Percentiles rank a stretch among this genome's conserved stretches.
Evolutionary conservation across 37 sponge, comb jelly and placozoan genomes (phyloP).

Genomic region (Bolinopsis microptera): DNA sequence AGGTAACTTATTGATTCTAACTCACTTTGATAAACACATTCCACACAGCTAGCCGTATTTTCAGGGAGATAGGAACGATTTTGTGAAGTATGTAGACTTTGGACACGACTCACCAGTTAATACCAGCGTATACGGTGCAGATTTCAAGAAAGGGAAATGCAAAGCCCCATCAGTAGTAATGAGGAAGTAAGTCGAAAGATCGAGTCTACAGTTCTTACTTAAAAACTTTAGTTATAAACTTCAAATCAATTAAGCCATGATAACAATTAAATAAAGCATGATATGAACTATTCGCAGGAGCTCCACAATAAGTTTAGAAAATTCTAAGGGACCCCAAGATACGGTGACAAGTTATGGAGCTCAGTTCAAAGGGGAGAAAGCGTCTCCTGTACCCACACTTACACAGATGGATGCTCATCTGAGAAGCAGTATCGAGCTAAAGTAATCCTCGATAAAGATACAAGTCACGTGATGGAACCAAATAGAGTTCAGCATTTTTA

Average conservation of each 20-base stretch:
- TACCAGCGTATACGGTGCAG: slow-evolving; percentile 6
- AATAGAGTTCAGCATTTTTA: no score
- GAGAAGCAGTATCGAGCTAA: slow-evolving; percentile 57
- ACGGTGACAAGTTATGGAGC: neutral
- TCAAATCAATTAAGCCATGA: no score
- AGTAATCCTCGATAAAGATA: no score
- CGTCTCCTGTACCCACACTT: neutral
- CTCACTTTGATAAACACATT: no score
- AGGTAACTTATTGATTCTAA: neutral
- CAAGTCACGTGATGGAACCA: no score
- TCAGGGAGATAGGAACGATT: slow-evolving; percentile 43
- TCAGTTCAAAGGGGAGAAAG: neutral
- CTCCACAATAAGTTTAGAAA: slow-evolving; percentile 30
- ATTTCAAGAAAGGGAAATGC: neutral
- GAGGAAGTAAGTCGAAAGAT: neutral
- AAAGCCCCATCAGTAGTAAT: neutral
- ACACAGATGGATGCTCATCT: slow-evolving; percentile 65
- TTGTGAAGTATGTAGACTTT: slow-evolving; percentile 59
- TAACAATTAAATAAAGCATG: no score
- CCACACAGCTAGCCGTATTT: no score
- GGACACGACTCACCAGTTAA: neutral
- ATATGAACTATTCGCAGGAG: neutral
- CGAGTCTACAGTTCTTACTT: no score
- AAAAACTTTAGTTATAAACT: neutral
- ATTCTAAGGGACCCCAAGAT: slow-evolving; percentile 7